Evolutionary conservation across 2,888 invertebrate genomes (phyloP).

Genomic region (Molanna angustata): DNA sequence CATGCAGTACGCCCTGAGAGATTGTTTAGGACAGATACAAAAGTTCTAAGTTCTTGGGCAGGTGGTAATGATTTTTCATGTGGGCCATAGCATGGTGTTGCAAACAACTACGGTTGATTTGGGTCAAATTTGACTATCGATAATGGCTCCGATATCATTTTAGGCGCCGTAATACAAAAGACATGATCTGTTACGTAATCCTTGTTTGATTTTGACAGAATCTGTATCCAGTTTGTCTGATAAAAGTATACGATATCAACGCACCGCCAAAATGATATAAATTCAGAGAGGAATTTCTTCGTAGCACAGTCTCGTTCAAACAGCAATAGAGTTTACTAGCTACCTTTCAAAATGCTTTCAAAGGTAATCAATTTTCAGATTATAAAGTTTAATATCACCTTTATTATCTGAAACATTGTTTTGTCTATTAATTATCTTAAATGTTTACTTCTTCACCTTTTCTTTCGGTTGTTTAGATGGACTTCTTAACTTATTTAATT

Average conservation of each 20-base stretch:
- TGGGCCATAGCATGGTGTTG: neutral
- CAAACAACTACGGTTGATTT: slow-evolving; percentile 4
- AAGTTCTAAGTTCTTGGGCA: neutral
- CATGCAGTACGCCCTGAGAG: too few relatives aligned
- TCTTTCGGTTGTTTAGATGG: too few relatives aligned
- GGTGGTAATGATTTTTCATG: slow-evolving; percentile 7
- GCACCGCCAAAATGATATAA: slow-evolving; percentile 18
- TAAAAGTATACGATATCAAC: slow-evolving; percentile 2
- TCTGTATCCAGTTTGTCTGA: neutral
- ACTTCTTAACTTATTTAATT: too few relatives aligned
- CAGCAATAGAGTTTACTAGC: slow-evolving; percentile 3
- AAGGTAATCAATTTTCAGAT: slow-evolving; percentile 26
- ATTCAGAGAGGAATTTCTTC: slow-evolving; percentile 20
- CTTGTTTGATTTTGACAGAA: slow-evolving; percentile 6
- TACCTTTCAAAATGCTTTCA: slow-evolving; percentile 22
- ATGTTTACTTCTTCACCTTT: too few relatives aligned
- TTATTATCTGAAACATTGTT: too few relatives aligned
- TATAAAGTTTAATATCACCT: too few relatives aligned
- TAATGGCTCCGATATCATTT: slow-evolving; percentile 1
- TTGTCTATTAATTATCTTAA: too few relatives aligned
- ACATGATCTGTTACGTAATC: slow-evolving; percentile 4
- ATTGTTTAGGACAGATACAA: too few relatives aligned
- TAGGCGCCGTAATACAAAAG: slow-evolving; percentile 2
- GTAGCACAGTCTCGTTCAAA: slow-evolving; percentile 18
- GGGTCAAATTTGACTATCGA: slow-evolving; percentile 10